These are phyloP conservation scores for Cettia cetti DNA, from an alignment of 2,113 vertebrate genomes.

Conservation along the genomic window DNA sequence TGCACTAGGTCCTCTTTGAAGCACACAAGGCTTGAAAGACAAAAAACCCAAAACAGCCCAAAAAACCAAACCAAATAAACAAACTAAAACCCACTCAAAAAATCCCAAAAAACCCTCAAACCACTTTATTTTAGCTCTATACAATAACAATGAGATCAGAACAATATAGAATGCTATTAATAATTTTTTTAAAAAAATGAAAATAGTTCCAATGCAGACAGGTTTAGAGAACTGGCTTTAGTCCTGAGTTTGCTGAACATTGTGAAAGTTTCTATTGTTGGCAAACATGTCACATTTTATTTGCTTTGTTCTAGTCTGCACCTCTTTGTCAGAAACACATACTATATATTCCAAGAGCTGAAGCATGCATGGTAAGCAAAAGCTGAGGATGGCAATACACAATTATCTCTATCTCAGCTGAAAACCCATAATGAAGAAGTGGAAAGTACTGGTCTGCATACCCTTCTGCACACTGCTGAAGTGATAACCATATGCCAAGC, in stretches of 20 bases:
- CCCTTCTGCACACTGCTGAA: not conserved
- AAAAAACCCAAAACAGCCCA: not conserved
- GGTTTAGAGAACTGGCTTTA: not conserved
- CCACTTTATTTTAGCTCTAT: not conserved
- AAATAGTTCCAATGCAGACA: not conserved
- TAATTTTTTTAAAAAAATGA: not conserved
- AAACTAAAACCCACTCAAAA: not conserved
- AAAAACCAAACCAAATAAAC: not conserved
- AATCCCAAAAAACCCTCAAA: not conserved
- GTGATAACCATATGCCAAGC: not conserved
- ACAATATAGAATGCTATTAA: not conserved
- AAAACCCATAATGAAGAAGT: not conserved
- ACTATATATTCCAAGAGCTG: not conserved
- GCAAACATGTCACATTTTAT: not conserved
- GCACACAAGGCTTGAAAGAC: not conserved
- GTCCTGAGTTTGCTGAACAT: not conserved
- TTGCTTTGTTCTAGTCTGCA: not conserved
- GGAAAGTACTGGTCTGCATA: not conserved
- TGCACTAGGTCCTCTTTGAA: not conserved
- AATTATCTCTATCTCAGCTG: not conserved
- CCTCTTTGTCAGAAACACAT: not conserved
- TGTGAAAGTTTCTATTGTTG: not conserved
- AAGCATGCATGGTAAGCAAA: not conserved
- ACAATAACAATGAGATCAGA: not conserved
- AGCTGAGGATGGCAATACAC: not conserved